phyloP scores from a whole-genome alignment of 2,888 invertebrate genomes.

The Dryocosmus kuriphilus region DNA sequence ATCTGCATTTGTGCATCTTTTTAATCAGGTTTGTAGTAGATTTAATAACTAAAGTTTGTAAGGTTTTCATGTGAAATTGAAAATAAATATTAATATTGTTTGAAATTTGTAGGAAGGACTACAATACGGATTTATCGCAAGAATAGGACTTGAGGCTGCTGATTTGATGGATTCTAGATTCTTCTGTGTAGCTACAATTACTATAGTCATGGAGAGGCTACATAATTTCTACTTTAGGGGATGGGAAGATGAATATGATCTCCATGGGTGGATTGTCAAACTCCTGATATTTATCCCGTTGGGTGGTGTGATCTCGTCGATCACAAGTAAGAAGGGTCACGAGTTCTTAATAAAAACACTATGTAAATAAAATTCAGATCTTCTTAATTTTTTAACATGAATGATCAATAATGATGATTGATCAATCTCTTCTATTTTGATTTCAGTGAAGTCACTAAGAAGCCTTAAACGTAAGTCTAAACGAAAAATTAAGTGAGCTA shows the following conservation, averaged over 20 bases:
- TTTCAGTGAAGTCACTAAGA: constrained; percentile 75
- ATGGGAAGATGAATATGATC: constrained; percentile 98
- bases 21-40: constrained; percentile 80
- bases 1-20: constrained; percentile 87
- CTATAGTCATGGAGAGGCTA: constrained; percentile 92
- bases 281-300: constrained; percentile 97
- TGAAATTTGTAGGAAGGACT: constrained; percentile 82
- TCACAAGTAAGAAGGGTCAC: constrained; percentile 93
- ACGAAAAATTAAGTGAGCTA: constrained; percentile 71
- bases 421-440: constrained; percentile 24
- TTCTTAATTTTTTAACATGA: not conserved
- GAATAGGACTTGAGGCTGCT: constrained; percentile 96
- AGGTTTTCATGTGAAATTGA: too few relatives aligned
- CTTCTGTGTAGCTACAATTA: constrained; percentile 96
- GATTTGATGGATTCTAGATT: constrained; percentile 98
- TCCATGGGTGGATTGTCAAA: constrained; percentile 98
- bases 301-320: constrained; percentile 98
- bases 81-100: not conserved
- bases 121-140: constrained; percentile 92
- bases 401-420: not conserved
- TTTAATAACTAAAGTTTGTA: not conserved
- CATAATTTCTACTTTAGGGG: constrained; percentile 97
- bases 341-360: constrained; percentile 76
- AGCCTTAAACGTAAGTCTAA: constrained; percentile 77
- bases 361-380: constrained; percentile 59